These are phyloP conservation scores for Dicyrtoma fusca DNA, from an alignment of 2,888 invertebrate genomes.

Conservation along the genomic window DNA sequence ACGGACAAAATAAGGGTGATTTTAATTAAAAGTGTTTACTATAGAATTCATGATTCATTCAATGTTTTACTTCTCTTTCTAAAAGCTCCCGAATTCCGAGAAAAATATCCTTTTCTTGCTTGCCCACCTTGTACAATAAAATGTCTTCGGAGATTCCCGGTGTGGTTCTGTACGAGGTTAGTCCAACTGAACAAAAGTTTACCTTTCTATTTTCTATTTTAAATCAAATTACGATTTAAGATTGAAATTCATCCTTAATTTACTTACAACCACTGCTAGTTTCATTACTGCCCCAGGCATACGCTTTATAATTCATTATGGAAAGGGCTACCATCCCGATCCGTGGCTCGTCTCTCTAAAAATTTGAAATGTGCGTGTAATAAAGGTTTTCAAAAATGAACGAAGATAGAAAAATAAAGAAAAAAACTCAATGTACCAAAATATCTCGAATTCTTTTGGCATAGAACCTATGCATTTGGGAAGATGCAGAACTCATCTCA, in stretches of 20 bases:
- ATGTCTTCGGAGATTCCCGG: not conserved
- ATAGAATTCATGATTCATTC: too few species aligned
- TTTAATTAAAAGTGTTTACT: too few species aligned
- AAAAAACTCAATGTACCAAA: slow-evolving; percentile 19
- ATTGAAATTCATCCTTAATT: not conserved
- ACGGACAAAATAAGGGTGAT: too few species aligned
- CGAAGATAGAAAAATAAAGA: too few species aligned
- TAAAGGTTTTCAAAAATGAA: too few species aligned
- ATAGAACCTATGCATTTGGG: slow-evolving; percentile 40
- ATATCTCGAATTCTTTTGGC: slow-evolving; percentile 35
- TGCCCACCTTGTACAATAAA: slow-evolving; percentile 9
- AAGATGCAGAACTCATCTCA: slow-evolving; percentile 29
- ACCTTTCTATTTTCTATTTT: too few species aligned
- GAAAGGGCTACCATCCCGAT: slow-evolving; percentile 30
- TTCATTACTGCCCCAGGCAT: slow-evolving; percentile 15
- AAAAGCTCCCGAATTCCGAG: slow-evolving; percentile 16
- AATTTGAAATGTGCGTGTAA: too few species aligned
- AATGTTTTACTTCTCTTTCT: not conserved
- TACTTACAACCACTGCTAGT: slow-evolving; percentile 13
- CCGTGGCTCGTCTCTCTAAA: slow-evolving; percentile 22
- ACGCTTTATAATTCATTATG: slow-evolving; percentile 17
- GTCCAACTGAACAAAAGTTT: slow-evolving; percentile 4
- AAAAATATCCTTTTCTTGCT: slow-evolving; percentile 9
- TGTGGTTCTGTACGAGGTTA: not conserved
- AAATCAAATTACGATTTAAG: too few species aligned